phyloP scores from a whole-genome alignment of 2,113 vertebrate genomes.

The Azemiops feae region DNA sequence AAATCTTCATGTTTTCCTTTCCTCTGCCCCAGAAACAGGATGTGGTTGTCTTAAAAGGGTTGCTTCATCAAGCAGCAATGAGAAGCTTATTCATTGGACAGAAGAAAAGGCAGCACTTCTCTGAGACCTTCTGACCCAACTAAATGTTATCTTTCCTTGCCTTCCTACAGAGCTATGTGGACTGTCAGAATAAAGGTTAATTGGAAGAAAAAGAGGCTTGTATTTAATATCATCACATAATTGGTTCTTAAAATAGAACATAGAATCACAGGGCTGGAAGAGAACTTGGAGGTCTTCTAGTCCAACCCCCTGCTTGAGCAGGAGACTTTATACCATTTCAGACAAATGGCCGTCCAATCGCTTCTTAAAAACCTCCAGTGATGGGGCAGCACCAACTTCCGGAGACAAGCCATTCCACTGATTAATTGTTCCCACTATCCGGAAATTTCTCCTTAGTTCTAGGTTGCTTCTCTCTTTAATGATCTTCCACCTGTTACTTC shows the following conservation, averaged over 20 bases:
- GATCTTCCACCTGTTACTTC: background rate
- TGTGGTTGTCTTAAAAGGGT: conserved; percentile 51
- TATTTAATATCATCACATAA: background rate
- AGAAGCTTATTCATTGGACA: background rate
- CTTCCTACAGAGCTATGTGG: background rate
- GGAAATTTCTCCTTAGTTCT: background rate
- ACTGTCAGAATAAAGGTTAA: background rate
- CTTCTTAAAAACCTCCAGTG: background rate
- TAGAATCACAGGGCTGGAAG: background rate
- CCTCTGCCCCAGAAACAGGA: conserved; percentile 49
- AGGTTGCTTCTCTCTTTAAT: background rate
- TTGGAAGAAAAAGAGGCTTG: background rate
- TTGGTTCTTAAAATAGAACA: background rate
- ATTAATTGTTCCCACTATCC: background rate
- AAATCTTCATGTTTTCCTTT: background rate
- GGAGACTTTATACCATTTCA: background rate
- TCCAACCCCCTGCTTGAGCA: background rate
- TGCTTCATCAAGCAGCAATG: background rate
- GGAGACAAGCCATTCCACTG: background rate
- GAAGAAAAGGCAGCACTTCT: background rate
- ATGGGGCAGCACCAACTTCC: background rate
- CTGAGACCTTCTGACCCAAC: background rate
- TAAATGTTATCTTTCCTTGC: background rate
- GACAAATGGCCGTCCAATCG: background rate
- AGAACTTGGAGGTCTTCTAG: background rate